phyloP scores from a whole-genome alignment of 2,888 invertebrate species.

The Bhutanitis thaidina region DNA sequence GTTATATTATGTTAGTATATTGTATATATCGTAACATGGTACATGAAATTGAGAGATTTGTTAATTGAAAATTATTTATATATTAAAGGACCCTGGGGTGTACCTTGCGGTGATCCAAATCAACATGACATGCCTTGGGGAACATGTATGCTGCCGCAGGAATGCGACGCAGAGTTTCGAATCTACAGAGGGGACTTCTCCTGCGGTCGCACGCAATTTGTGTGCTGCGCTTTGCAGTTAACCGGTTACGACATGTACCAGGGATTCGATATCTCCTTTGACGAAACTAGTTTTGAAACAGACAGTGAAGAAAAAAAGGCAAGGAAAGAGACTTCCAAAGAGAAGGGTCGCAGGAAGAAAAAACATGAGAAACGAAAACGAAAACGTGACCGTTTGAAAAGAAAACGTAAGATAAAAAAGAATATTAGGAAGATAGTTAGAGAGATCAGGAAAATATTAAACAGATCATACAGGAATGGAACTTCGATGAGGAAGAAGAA shows the following conservation, averaged over 20 bases:
- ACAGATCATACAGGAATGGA: conserved; percentile 48
- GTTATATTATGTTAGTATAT: too few species aligned
- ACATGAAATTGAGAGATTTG: too few species aligned
- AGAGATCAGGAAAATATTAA: conserved; percentile 52
- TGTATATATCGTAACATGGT: too few species aligned
- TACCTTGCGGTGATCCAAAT: conserved; percentile 63
- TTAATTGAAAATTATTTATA: conserved; percentile 20
- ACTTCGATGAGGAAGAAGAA: conserved; percentile 47
- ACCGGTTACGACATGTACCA: conserved; percentile 60
- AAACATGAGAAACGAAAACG: conserved; percentile 33
- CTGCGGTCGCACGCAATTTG: conserved; percentile 55
- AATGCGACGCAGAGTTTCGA: conserved; percentile 60
- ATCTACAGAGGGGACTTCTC: conserved; percentile 60
- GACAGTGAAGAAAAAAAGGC: conserved; percentile 45
- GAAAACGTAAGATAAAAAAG: conserved; percentile 51
- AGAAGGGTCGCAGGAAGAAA: conserved; percentile 28
- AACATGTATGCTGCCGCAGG: conserved; percentile 51
- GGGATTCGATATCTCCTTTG: conserved; percentile 61
- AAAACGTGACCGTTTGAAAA: conserved; percentile 33
- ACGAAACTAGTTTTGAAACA: conserved; percentile 41
- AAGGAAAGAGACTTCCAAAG: conserved; percentile 30
- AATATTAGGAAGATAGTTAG: conserved; percentile 47
- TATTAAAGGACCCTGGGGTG: conserved; percentile 64
- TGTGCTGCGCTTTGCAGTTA: conserved; percentile 57
- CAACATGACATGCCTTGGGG: conserved; percentile 70